Evolutionary conservation across 1,140 invertebrate species (phyloP).

Genomic region (Procambarus clarkii): DNA sequence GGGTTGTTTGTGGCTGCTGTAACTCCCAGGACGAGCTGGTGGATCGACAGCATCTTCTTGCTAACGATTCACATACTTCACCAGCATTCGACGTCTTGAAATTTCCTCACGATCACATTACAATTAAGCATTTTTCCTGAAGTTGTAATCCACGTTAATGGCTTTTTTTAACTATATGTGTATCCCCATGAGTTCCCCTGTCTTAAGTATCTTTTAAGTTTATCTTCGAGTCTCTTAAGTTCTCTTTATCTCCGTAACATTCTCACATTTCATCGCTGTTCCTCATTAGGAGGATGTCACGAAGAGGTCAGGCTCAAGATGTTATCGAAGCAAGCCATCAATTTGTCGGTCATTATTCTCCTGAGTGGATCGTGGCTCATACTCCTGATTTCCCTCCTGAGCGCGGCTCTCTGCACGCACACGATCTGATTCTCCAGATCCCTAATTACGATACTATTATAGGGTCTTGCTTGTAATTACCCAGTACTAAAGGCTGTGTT

Average conservation of each 20-base stretch:
- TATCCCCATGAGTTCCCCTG: no score
- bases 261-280: not conserved
- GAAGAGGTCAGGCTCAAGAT: not conserved
- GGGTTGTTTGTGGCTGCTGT: no score
- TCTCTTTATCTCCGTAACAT: not conserved
- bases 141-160: no score
- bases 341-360: not conserved
- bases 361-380: not conserved
- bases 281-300: not conserved
- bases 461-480: slow-evolving; percentile 48
- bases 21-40: no score
- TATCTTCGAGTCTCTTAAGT: no score
- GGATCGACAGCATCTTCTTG: no score
- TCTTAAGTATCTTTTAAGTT: no score
- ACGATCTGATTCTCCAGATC: not conserved
- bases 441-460: slow-evolving; percentile 54
- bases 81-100: no score
- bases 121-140: no score
- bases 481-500: slow-evolving; percentile 36
- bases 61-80: no score
- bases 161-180: no score
- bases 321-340: not conserved
- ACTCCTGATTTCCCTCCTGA: slow-evolving; percentile 3
- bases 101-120: no score
- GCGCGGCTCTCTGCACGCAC: slow-evolving; percentile 18